phyloP scores from a whole-genome alignment of 2,797 vertebrate genomes.

The Heterohyrax brucei region DNA sequence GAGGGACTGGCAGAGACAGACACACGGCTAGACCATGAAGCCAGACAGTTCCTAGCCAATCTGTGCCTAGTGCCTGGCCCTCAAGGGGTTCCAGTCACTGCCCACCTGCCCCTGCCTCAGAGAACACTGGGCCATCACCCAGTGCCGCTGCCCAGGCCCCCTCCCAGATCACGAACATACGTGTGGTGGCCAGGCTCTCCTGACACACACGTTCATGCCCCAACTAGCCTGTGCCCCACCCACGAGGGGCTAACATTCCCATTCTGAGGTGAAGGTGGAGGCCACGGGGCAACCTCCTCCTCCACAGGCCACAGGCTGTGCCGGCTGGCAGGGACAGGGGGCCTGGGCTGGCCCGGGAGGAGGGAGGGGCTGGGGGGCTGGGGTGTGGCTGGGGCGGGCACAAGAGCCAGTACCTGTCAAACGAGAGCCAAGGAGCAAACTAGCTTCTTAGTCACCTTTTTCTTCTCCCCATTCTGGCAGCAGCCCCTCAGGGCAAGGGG shows the following conservation, averaged over 20 bases:
- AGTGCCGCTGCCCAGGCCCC: slow-evolving; percentile 18
- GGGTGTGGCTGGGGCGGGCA: slow-evolving; percentile 87
- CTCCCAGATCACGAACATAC: neutral
- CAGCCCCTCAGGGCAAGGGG: slow-evolving; percentile 91
- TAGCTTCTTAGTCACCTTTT: slow-evolving; percentile 92
- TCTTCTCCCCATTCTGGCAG: slow-evolving; percentile 91
- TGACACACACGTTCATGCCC: slow-evolving; percentile 76
- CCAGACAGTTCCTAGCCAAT: neutral
- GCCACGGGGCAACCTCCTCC: slow-evolving; percentile 54
- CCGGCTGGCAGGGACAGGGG: slow-evolving; percentile 79
- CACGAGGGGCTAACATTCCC: slow-evolving; percentile 72
- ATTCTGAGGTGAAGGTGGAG: slow-evolving; percentile 60
- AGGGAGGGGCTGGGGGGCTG: slow-evolving; percentile 72
- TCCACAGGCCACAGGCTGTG: slow-evolving; percentile 68
- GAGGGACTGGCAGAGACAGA: neutral
- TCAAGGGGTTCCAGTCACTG: neutral
- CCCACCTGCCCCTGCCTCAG: neutral
- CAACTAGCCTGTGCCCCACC: slow-evolving; percentile 80
- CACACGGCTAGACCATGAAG: neutral
- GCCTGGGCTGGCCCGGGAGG: slow-evolving; percentile 65
- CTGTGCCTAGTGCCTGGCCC: neutral
- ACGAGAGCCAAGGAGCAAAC: slow-evolving; percentile 88
- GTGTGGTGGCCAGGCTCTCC: slow-evolving; percentile 58
- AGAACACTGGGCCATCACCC: neutral
- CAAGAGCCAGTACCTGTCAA: slow-evolving; percentile 90